Conservation (phyloP, 1,140 invertebrate genomes). For the Cydia pomonella region DNA sequence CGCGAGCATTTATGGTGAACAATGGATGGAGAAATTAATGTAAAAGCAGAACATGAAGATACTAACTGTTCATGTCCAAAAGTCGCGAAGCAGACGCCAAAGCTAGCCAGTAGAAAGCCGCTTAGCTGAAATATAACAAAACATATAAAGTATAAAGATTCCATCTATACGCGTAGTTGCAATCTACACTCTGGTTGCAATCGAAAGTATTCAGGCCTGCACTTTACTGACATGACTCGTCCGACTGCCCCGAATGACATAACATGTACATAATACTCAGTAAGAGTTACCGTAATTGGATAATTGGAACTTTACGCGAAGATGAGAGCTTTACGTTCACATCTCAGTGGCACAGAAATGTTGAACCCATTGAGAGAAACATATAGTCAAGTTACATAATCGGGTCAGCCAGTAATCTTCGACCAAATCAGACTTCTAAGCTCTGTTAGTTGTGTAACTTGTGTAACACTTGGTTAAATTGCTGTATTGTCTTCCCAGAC, state of each 20-base stretch:
- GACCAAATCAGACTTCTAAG: conserved; percentile 10
- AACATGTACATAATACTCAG: conserved; percentile 34
- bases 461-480: conserved; percentile 6
- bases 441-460: conserved; percentile 23
- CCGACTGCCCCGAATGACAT: conserved; percentile 41
- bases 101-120: conserved; percentile 68
- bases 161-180: background rate
- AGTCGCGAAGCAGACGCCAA: conserved; percentile 74
- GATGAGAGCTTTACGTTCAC: conserved; percentile 22
- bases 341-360: background rate
- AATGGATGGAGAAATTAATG: conserved; percentile 32
- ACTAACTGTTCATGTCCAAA: conserved; percentile 78
- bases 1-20: background rate
- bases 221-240: background rate
- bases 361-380: conserved; percentile 9
- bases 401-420: conserved; percentile 15
- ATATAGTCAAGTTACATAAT: background rate
- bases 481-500: conserved; percentile 27
- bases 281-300: conserved; percentile 3
- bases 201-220: conserved; percentile 51
- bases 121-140: conserved; percentile 71
- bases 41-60: conserved; percentile 51
- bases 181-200: conserved; percentile 44
- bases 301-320: background rate
- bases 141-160: background rate